Percentiles rank a stretch among this genome's conserved stretches.
phyloP scores from a whole-genome alignment of 2,888 invertebrate species.

The Neoaliturus tenellus region DNA sequence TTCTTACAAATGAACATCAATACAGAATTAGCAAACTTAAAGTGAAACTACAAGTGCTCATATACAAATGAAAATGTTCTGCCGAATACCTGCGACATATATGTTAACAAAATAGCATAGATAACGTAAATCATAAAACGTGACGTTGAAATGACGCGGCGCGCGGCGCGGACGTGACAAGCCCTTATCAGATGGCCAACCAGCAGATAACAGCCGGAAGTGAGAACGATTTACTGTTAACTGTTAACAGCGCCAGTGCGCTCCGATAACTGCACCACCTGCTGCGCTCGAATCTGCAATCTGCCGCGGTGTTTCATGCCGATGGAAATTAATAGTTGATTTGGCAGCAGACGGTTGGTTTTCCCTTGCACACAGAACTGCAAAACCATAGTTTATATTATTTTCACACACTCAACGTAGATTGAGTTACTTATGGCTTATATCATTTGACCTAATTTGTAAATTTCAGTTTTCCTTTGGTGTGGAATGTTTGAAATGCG shows the following conservation, averaged over 20 bases:
- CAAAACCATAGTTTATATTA: no score
- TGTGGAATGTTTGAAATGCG: no score
- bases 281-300: background rate
- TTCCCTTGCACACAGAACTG: no score
- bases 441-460: no score
- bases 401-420: no score
- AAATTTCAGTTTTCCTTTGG: no score
- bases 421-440: no score
- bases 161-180: background rate
- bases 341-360: background rate
- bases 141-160: background rate
- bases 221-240: background rate
- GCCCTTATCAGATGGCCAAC: background rate
- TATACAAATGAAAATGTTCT: no score
- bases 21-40: no score
- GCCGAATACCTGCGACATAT: no score
- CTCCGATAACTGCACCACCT: background rate
- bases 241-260: background rate
- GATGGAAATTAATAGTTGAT: constrained; percentile 6
- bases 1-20: no score
- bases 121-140: background rate
- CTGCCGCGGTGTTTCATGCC: background rate
- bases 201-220: constrained; percentile 5
- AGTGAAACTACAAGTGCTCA: no score
- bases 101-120: background rate